Evolutionary conservation across 2,888 invertebrate genomes (phyloP).

Genomic region (Hypsopygia costalis): DNA sequence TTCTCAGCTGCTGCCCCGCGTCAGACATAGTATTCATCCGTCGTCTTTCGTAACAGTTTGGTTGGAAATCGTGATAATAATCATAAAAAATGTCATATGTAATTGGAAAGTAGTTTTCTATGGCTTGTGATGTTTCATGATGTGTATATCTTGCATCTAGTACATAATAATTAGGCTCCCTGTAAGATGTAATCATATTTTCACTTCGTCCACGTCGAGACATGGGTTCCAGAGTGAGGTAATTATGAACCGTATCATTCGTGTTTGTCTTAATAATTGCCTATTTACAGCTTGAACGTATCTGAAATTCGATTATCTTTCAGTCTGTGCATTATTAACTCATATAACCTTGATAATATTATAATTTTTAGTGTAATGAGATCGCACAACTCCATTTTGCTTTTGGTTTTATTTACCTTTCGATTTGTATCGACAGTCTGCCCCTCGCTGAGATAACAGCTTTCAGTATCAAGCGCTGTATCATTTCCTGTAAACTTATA

Average conservation of each 20-base stretch:
- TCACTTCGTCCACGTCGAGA: conserved; percentile 59
- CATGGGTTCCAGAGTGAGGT: conserved; percentile 77
- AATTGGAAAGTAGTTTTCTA: conserved; percentile 43
- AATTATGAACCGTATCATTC: conserved; percentile 24
- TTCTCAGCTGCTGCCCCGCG: neutral
- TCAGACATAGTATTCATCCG: conserved; percentile 12
- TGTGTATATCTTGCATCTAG: conserved; percentile 32
- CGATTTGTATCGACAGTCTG: conserved; percentile 13
- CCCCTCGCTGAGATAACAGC: conserved; percentile 14
- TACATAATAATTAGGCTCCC: conserved; percentile 26
- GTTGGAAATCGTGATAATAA: conserved; percentile 32
- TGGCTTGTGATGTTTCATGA: conserved; percentile 61
- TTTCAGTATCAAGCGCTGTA: neutral
- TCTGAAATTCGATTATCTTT: neutral
- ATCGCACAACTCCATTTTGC: conserved; percentile 27
- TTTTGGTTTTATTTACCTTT: conserved; percentile 26
- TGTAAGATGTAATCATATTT: conserved; percentile 59
- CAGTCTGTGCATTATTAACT: no score
- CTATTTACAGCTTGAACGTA: conserved; percentile 1
- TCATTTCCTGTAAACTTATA: no score
- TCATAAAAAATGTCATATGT: conserved; percentile 37
- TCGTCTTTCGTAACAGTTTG: conserved; percentile 44
- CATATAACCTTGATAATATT: no score
- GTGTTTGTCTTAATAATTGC: neutral
- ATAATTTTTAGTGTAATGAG: no score